phyloP scores from a whole-genome alignment of 2,113 vertebrate genomes.

The Apodemus speciosus region DNA sequence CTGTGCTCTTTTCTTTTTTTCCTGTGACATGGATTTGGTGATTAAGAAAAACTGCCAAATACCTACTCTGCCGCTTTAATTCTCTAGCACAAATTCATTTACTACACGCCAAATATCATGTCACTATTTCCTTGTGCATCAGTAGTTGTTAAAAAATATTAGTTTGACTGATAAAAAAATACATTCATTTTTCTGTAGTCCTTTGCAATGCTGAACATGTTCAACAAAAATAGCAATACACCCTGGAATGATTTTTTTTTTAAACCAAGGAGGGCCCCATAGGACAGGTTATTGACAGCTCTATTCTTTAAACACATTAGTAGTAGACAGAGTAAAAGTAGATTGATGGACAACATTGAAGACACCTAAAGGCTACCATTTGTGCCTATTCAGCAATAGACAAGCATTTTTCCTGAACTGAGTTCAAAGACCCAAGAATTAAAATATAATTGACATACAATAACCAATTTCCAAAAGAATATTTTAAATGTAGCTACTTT shows the following conservation, averaged over 20 bases:
- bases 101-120: background rate
- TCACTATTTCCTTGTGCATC: background rate
- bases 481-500: background rate
- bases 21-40: background rate
- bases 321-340: background rate
- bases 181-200: background rate
- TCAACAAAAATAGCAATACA: conserved; percentile 30
- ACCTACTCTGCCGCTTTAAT: background rate
- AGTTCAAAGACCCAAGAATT: background rate
- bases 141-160: conserved; percentile 22
- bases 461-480: background rate
- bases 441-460: background rate
- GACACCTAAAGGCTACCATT: background rate
- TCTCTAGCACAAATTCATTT: background rate
- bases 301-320: background rate
- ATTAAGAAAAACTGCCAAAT: background rate
- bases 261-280: background rate
- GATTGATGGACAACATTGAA: background rate
- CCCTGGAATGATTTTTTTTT: background rate
- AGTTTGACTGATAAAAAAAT: background rate
- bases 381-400: background rate
- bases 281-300: background rate
- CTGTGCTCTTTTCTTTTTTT: background rate
- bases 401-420: background rate
- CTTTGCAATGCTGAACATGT: background rate